These are phyloP conservation scores for Ostrea denselamellosa DNA, from an alignment of 1,140 invertebrate species.

Conservation along the genomic window DNA sequence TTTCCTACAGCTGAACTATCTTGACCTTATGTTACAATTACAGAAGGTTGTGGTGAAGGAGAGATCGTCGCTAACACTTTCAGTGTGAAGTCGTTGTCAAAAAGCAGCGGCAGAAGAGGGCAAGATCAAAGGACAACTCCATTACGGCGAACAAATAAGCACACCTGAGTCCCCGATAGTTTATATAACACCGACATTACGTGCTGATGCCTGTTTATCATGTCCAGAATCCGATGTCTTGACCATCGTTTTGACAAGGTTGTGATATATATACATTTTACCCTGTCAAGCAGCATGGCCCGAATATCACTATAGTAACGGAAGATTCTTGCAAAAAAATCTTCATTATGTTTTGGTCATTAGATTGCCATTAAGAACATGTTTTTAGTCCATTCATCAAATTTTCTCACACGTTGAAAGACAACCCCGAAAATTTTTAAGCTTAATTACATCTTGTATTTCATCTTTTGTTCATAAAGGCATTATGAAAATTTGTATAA, in stretches of 20 bases:
- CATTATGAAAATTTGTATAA: conserved; percentile 3
- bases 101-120: neutral
- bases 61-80: neutral
- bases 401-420: neutral
- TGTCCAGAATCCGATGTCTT: neutral
- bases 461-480: neutral
- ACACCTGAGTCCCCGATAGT: conserved; percentile 13
- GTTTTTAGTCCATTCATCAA: neutral
- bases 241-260: neutral
- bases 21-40: neutral
- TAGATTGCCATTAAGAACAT: neutral
- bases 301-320: neutral
- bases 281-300: neutral
- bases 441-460: neutral
- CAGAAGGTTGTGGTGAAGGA: neutral
- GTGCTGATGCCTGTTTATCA: conserved; percentile 31
- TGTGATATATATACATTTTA: conserved; percentile 27
- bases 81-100: conserved; percentile 22
- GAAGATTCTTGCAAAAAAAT: neutral
- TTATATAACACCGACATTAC: conserved; percentile 32
- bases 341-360: neutral
- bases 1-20: conserved; percentile 7
- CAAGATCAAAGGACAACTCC: neutral
- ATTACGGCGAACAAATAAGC: conserved; percentile 13
- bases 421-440: neutral